A percentile compares a stretch with the other conserved stretches of the same genome.
Evolutionary conservation across 2,888 invertebrate genomes (phyloP).

Genomic region (Dyspetes luteomarginatus): DNA sequence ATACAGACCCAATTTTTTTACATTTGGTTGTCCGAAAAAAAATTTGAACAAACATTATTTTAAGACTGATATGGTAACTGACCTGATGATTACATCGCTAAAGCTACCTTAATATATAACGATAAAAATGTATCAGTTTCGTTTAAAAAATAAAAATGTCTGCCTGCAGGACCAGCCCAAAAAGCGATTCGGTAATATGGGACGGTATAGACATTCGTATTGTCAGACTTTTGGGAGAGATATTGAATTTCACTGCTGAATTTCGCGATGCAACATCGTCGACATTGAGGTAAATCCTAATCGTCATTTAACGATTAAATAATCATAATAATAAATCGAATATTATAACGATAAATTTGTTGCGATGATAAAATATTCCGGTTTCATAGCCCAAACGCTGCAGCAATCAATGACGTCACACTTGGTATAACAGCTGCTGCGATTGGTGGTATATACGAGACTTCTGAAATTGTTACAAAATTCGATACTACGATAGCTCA

Average conservation of each 20-base stretch:
- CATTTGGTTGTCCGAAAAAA: no score
- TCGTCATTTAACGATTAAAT: background rate
- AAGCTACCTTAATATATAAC: no score
- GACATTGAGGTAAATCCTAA: conserved; percentile 83
- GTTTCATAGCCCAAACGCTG: conserved; percentile 85
- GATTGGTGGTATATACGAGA: conserved; percentile 89
- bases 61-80: no score
- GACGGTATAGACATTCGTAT: conserved; percentile 91
- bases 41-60: no score
- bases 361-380: background rate
- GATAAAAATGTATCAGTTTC: no score
- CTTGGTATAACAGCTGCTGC: conserved; percentile 87
- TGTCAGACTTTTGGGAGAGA: conserved; percentile 86
- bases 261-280: conserved; percentile 86
- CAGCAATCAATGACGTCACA: conserved; percentile 85
- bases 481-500: conserved; percentile 88
- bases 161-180: conserved; percentile 74
- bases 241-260: conserved; percentile 90
- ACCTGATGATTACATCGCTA: no score
- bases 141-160: conserved; percentile 11
- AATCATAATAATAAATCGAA: no score
- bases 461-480: conserved; percentile 83
- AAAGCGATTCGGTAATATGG: conserved; percentile 85
- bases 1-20: no score
- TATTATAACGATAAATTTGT: background rate